These are phyloP conservation scores for Sandelia bainsii DNA, from an alignment of 2,797 vertebrate species.

Conservation along the genomic window DNA sequence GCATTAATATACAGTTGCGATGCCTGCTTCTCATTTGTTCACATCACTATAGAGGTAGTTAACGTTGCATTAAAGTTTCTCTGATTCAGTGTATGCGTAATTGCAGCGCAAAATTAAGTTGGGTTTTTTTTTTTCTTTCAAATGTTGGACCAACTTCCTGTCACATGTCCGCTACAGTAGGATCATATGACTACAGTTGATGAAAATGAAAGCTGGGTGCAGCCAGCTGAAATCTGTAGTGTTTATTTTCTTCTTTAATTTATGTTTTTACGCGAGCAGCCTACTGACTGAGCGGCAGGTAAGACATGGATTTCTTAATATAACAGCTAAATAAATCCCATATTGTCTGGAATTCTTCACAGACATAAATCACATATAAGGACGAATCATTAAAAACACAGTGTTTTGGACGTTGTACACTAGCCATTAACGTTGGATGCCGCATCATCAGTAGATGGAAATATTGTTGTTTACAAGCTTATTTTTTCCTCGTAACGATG, in stretches of 20 bases:
- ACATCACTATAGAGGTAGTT: background rate
- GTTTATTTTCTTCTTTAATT: constrained; percentile 63
- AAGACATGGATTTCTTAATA: constrained; percentile 7
- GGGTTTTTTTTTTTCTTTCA: background rate
- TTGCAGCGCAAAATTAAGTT: constrained; percentile 42
- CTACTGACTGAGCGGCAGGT: constrained; percentile 72
- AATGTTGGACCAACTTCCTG: constrained; percentile 44
- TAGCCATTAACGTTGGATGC: background rate
- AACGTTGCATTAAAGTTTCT: background rate
- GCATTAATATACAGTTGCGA: background rate
- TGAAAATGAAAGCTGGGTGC: constrained; percentile 79
- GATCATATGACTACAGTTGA: constrained; percentile 75
- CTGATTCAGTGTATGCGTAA: constrained; percentile 48
- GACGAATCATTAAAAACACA: background rate
- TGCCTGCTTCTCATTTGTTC: background rate
- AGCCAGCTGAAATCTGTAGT: constrained; percentile 37
- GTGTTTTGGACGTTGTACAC: constrained; percentile 22
- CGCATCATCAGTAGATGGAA: background rate
- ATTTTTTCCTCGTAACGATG: background rate
- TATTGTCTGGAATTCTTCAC: too few relatives aligned
- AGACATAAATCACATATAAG: too few relatives aligned
- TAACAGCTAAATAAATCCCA: background rate
- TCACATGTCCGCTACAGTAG: constrained; percentile 56
- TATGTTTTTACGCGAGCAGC: constrained; percentile 56
- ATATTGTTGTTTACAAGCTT: constrained; percentile 14